A percentile compares a stretch with the other conserved stretches of the same genome.
These are phyloP conservation scores for Tympanuchus pallidicinctus DNA, from an alignment of 2,113 vertebrate species.

Conservation along the genomic window DNA sequence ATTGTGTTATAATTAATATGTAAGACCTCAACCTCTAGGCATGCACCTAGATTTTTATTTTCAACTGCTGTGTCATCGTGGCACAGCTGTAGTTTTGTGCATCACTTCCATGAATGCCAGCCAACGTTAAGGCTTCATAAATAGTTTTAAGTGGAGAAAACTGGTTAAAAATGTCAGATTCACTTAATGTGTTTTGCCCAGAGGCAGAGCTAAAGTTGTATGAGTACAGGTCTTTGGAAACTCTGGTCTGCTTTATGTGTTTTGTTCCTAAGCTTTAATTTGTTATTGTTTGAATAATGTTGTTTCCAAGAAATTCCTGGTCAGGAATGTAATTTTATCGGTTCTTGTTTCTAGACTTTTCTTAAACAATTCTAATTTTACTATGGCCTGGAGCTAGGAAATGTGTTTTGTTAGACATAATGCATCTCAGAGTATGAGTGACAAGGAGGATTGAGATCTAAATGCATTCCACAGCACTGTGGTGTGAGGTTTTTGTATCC, in stretches of 20 bases:
- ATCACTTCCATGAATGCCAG: not conserved
- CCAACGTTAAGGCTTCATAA: not conserved
- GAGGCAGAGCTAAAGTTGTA: not conserved
- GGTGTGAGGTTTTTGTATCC: not conserved
- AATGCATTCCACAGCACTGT: not conserved
- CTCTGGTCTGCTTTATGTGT: not conserved
- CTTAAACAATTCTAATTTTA: not conserved
- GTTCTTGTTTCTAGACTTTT: not conserved
- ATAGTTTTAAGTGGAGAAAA: not conserved
- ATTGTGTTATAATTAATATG: too few relatives aligned
- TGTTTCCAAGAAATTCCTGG: not conserved
- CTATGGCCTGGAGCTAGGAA: not conserved
- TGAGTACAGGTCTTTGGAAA: not conserved
- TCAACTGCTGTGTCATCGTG: not conserved
- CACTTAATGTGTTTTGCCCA: not conserved
- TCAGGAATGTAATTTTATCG: not conserved
- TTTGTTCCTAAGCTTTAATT: not conserved
- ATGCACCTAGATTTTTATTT: not conserved
- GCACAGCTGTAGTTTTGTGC: slow-evolving; percentile 9
- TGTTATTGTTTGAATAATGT: not conserved
- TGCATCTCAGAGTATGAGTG: not conserved
- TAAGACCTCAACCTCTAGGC: not conserved
- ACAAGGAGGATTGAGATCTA: not conserved
- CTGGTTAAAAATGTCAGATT: not conserved
- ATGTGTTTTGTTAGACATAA: not conserved